Evolutionary conservation across 2,797 vertebrate genomes (phyloP), one percentile per base, ranked within the genome.

Genomic region (Phylloscopus collybita): DNA sequence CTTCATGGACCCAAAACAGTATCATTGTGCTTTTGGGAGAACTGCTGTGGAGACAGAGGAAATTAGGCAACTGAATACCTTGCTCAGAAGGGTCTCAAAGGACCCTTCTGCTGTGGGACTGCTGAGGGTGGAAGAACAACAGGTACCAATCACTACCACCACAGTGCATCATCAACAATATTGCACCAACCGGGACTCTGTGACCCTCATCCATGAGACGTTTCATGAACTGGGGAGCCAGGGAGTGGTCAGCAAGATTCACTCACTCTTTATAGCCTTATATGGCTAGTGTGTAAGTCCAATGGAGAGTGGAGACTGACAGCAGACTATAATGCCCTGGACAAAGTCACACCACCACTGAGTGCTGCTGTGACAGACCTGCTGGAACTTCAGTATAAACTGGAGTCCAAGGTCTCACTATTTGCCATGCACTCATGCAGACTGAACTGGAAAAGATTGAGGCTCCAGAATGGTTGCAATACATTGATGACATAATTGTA

Each of bases 161-260:
- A 13, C 59, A 27, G 47, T 27, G 30, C 57, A 27, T 10, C 10
- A 13, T 17, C 4, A 7, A 5, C 13, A 61, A 40, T n/a, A 50
- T 29, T 0, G 1, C 36, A 50, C 13, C 13, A 40, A 20, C 42
- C 4, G 0, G 36, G 30, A 6, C 22, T 45, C 21, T 13, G 42
- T n/a, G 42, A 23, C 16, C 11, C 30, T 12, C 62, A 45, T 45
- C 61, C 9, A 20, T 61, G 36, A 40, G 59, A 29, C 4, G 18
- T 19, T 40, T 29, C 2, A 2, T 40, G 26, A 61, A 30, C 38
- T 61, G 27, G 18, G 42, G 27, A 61, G 19, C 38, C 60, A 61
- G 27, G 13, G 27, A 61, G 19, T 61, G 38, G 19, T 61, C 38
- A 42, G 18, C 9, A 61, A 20, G 26, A 40, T 20, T 61, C 59